Conservation (phyloP, 1,140 invertebrate genomes). For the Potamilus streckersoni region DNA sequence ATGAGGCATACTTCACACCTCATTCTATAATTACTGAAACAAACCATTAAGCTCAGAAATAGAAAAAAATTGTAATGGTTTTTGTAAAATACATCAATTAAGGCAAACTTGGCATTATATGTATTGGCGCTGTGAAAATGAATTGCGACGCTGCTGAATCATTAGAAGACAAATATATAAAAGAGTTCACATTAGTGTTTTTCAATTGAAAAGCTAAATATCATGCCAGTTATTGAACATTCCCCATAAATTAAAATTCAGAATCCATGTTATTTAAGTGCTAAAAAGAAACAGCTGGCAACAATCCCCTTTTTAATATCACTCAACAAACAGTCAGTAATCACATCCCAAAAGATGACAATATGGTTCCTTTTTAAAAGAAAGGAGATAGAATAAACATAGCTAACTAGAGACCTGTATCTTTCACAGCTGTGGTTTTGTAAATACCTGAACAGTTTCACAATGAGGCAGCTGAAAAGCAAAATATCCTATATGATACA, state of each 20-base stretch:
- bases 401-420: constrained; percentile 14
- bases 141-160: not conserved
- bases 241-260: not conserved
- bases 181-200: constrained; percentile 15
- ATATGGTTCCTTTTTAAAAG: constrained; percentile 4
- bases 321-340: constrained; percentile 1
- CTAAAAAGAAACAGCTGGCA: constrained; percentile 5
- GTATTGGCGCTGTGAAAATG: constrained; percentile 22
- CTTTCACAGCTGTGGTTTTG: constrained; percentile 10
- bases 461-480: constrained; percentile 27
- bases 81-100: constrained; percentile 28
- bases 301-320: not conserved
- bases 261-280: not conserved
- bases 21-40: constrained; percentile 17
- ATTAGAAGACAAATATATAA: constrained; percentile 1
- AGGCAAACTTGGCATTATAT: constrained; percentile 10
- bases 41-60: constrained; percentile 21
- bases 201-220: constrained; percentile 7
- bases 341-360: not conserved
- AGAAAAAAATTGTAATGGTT: constrained; percentile 17
- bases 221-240: constrained; percentile 3
- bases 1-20: constrained; percentile 13
- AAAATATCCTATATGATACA: too few relatives aligned
- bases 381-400: constrained; percentile 10
- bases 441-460: constrained; percentile 15